phyloP scores from a whole-genome alignment of 2,888 invertebrate species.

The Selenia dentaria region DNA sequence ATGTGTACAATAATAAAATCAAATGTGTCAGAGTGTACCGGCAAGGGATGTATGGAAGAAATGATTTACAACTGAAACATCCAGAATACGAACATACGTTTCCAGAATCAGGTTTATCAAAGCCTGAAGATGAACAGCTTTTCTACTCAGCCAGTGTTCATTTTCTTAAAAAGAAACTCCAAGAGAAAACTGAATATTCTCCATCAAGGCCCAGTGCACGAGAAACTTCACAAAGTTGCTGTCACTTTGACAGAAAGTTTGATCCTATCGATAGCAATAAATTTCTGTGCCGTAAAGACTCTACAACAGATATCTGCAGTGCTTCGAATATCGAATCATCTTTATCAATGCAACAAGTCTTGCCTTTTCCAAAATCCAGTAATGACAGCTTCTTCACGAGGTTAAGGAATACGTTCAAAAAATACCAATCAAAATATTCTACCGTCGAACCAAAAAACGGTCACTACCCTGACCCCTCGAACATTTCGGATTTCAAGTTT shows the following conservation, averaged over 20 bases:
- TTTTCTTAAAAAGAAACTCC: constrained; percentile 64
- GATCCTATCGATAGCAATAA: not conserved
- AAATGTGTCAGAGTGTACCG: constrained; percentile 22
- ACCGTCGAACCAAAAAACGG: constrained; percentile 16
- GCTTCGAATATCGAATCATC: not conserved
- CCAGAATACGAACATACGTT: constrained; percentile 30
- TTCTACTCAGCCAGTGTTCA: constrained; percentile 71
- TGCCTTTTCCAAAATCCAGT: constrained; percentile 67
- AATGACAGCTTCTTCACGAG: constrained; percentile 56
- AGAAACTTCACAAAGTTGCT: constrained; percentile 54
- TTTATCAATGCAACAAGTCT: constrained; percentile 66
- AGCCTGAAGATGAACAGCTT: constrained; percentile 56
- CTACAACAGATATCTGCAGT: constrained; percentile 12
- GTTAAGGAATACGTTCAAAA: constrained; percentile 56
- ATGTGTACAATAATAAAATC: constrained; percentile 43
- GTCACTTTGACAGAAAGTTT: constrained; percentile 39
- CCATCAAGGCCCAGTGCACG: constrained; percentile 21
- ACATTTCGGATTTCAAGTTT: constrained; percentile 64
- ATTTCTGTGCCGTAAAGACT: constrained; percentile 19
- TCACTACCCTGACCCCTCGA: constrained; percentile 42
- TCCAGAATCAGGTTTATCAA: constrained; percentile 39
- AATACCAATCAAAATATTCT: constrained; percentile 14
- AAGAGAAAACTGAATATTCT: constrained; percentile 60
- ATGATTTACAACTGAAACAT: constrained; percentile 19
- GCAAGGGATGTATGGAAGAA: constrained; percentile 57